phyloP scores from a whole-genome alignment of 1,140 invertebrate genomes.

The Danaus plexippus region DNA sequence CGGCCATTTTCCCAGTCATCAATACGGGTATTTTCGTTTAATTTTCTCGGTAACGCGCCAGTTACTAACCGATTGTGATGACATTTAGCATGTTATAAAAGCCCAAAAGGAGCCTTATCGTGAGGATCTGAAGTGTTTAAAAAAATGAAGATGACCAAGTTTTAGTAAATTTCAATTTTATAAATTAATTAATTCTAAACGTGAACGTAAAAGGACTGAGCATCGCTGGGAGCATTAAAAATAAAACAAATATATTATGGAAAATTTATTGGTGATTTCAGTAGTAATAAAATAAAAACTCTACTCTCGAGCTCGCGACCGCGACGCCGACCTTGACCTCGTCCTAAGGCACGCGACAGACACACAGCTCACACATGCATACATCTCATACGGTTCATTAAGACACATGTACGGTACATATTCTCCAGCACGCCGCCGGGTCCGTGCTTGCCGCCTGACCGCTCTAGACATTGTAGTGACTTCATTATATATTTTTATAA shows the following conservation, averaged over 20 bases:
- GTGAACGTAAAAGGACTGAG: no score
- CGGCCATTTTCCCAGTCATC: no score
- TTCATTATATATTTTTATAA: no score
- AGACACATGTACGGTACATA: neutral
- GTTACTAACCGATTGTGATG: no score
- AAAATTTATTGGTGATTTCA: conserved; percentile 58
- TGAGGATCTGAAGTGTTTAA: no score
- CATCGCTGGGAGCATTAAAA: conserved; percentile 10
- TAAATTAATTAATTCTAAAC: no score
- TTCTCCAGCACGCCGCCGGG: neutral
- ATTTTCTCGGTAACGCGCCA: no score
- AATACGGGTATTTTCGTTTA: no score
- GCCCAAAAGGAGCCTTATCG: no score
- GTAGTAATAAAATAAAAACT: conserved; percentile 61
- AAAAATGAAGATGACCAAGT: no score
- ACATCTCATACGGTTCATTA: conserved; percentile 20
- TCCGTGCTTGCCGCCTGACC: neutral
- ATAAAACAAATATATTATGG: conserved; percentile 42
- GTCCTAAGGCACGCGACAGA: conserved; percentile 24
- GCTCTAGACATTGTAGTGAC: neutral
- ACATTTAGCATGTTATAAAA: no score
- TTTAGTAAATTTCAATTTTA: no score
- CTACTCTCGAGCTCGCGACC: conserved; percentile 43
- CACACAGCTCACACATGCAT: neutral
- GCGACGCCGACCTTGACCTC: conserved; percentile 16